Evolutionary conservation across 2,888 invertebrate species (phyloP).

Genomic region (Heteropelma amictum): DNA sequence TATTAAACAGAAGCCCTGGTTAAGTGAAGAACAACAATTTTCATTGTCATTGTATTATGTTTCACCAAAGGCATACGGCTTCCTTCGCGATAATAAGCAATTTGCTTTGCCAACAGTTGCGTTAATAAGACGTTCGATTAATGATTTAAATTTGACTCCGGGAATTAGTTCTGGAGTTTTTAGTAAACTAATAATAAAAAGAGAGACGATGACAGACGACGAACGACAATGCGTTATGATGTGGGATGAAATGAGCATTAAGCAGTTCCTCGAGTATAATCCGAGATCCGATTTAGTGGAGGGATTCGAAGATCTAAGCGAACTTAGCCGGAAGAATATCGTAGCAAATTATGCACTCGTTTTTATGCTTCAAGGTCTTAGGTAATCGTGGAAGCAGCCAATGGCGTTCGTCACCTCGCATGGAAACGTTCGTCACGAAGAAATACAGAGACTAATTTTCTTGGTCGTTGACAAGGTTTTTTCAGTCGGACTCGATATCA

Average conservation of each 20-base stretch:
- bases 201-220: slow-evolving; percentile 58
- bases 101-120: slow-evolving; percentile 62
- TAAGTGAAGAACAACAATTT: slow-evolving; percentile 61
- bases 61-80: slow-evolving; percentile 64
- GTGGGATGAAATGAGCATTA: slow-evolving; percentile 63
- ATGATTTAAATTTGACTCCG: slow-evolving; percentile 56
- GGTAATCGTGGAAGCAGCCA: slow-evolving; percentile 61
- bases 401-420: slow-evolving; percentile 58
- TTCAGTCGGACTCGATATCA: slow-evolving; percentile 47
- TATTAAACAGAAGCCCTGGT: slow-evolving; percentile 56
- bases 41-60: slow-evolving; percentile 64
- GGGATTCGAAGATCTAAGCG: slow-evolving; percentile 61
- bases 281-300: slow-evolving; percentile 58
- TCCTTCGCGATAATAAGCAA: slow-evolving; percentile 55
- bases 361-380: slow-evolving; percentile 60
- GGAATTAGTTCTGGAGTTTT: slow-evolving; percentile 58
- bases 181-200: slow-evolving; percentile 56
- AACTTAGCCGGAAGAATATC: slow-evolving; percentile 47
- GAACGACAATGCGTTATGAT: slow-evolving; percentile 61
- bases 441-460: slow-evolving; percentile 10
- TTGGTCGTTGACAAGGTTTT: slow-evolving; percentile 49
- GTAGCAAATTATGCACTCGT: slow-evolving; percentile 60
- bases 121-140: slow-evolving; percentile 63
- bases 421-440: slow-evolving; percentile 42
- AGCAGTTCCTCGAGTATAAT: slow-evolving; percentile 57